These are phyloP conservation scores for Drepana falcataria DNA, from an alignment of 2,888 invertebrate species.

Conservation along the genomic window DNA sequence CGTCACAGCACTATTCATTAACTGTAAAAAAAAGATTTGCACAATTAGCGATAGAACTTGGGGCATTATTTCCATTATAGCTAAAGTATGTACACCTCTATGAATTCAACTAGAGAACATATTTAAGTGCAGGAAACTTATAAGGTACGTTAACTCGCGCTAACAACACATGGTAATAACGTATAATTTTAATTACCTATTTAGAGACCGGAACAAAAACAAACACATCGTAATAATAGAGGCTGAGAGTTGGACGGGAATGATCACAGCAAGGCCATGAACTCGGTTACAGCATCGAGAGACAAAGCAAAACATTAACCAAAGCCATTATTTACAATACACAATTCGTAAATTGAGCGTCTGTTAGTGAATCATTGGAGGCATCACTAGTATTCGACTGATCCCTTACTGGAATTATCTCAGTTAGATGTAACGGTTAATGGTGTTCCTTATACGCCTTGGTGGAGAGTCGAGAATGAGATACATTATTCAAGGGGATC, in stretches of 20 bases:
- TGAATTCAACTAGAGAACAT: neutral
- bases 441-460: slow-evolving; percentile 63
- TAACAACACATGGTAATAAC: neutral
- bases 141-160: neutral
- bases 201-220: slow-evolving; percentile 28
- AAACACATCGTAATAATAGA: slow-evolving; percentile 21
- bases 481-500: slow-evolving; percentile 76
- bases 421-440: slow-evolving; percentile 67
- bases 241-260: slow-evolving; percentile 9
- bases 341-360: neutral
- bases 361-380: slow-evolving; percentile 3
- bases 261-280: slow-evolving; percentile 34
- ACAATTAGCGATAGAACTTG: too few relatives aligned
- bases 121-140: neutral
- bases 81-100: too few relatives aligned
- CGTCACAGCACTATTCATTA: too few relatives aligned
- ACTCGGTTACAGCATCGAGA: slow-evolving; percentile 30
- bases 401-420: slow-evolving; percentile 11
- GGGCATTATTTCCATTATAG: too few relatives aligned
- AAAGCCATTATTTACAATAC: neutral
- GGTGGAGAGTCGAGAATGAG: slow-evolving; percentile 64
- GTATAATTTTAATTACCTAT: neutral
- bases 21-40: too few relatives aligned
- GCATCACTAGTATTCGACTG: slow-evolving; percentile 7
- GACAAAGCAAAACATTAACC: slow-evolving; percentile 24